A percentile compares a stretch with the other conserved stretches of the same genome.
These are phyloP conservation scores for Aethes cnicana DNA, from an alignment of 2,888 invertebrate genomes.

Conservation along the genomic window DNA sequence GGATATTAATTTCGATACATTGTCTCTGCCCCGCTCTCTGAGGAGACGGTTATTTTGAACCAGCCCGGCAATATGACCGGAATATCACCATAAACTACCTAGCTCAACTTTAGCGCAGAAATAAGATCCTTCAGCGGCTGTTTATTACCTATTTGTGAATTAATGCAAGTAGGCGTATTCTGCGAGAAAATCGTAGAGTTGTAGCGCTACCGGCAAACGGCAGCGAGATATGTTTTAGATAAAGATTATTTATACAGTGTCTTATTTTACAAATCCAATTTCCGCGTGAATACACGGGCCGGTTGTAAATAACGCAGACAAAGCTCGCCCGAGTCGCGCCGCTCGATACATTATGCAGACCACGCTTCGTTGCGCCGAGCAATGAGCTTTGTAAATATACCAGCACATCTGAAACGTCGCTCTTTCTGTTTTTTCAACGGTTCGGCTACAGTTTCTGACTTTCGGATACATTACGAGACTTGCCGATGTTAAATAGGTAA, in stretches of 20 bases:
- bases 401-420: conserved; percentile 45
- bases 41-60: conserved; percentile 66
- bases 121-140: conserved; percentile 26
- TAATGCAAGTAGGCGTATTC: conserved; percentile 19
- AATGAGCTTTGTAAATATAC: conserved; percentile 76
- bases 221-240: conserved; percentile 65
- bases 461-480: conserved; percentile 14
- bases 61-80: conserved; percentile 33
- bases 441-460: conserved; percentile 23
- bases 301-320: conserved; percentile 78
- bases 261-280: conserved; percentile 81
- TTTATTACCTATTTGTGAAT: conserved; percentile 33
- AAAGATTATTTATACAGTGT: conserved; percentile 77
- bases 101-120: conserved; percentile 38
- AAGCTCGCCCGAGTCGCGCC: conserved; percentile 65
- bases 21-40: conserved; percentile 59
- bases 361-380: conserved; percentile 71
- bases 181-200: conserved; percentile 20
- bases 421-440: conserved; percentile 30
- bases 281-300: conserved; percentile 76
- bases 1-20: conserved; percentile 82
- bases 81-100: conserved; percentile 11
- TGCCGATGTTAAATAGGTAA: background rate
- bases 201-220: conserved; percentile 34
- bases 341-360: conserved; percentile 79